These are phyloP conservation scores for Clostera curtula DNA, from an alignment of 2,888 invertebrate genomes.

Conservation along the genomic window DNA sequence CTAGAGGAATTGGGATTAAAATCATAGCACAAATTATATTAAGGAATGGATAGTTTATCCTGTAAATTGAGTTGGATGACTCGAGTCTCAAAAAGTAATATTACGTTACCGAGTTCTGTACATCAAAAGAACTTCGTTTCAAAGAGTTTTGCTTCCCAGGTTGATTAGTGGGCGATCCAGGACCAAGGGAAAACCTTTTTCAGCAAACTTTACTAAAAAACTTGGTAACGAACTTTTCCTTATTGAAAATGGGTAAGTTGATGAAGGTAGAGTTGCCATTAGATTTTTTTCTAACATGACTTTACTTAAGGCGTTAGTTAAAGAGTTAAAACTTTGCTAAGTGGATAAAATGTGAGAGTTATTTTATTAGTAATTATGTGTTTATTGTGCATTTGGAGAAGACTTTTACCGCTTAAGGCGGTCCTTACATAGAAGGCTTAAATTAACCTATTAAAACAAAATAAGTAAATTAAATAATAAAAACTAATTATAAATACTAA, in stretches of 20 bases:
- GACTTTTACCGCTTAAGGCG: too few relatives aligned
- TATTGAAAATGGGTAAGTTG: slow-evolving; percentile 14
- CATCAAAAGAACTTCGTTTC: slow-evolving; percentile 20
- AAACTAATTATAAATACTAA: too few relatives aligned
- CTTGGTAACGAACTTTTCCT: slow-evolving; percentile 9
- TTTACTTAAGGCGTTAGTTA: slow-evolving; percentile 1
- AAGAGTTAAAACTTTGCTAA: too few relatives aligned
- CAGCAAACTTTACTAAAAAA: slow-evolving; percentile 10
- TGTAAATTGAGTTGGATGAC: not conserved
- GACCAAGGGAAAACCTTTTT: slow-evolving; percentile 21
- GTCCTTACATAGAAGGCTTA: too few relatives aligned
- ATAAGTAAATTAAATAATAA: too few relatives aligned
- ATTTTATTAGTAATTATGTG: too few relatives aligned
- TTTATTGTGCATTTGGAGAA: too few relatives aligned
- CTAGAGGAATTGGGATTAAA: too few relatives aligned
- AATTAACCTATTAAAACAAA: too few relatives aligned
- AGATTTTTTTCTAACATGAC: slow-evolving; percentile 3
- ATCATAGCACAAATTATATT: too few relatives aligned
- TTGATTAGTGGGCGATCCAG: slow-evolving; percentile 28
- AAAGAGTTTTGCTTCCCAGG: slow-evolving; percentile 19
- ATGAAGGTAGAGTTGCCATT: slow-evolving; percentile 9
- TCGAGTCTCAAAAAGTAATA: slow-evolving; percentile 11
- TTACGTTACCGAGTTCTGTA: slow-evolving; percentile 21
- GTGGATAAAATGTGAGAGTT: too few relatives aligned
- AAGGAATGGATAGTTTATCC: too few relatives aligned